Evolutionary conservation across 2,888 invertebrate species (phyloP).

Genomic region (Spodoptera exigua): DNA sequence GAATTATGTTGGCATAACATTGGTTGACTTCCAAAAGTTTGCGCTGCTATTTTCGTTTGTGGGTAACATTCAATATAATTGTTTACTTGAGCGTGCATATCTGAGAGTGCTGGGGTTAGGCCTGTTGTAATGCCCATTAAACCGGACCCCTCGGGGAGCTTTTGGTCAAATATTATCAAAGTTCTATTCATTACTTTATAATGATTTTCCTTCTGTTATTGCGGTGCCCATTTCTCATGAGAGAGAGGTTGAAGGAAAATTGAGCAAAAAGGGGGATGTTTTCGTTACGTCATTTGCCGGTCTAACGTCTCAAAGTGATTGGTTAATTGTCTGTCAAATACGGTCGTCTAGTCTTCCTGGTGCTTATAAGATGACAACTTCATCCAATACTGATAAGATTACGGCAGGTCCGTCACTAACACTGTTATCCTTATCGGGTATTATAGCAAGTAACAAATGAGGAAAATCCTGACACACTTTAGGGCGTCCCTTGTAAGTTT

Average conservation of each 20-base stretch:
- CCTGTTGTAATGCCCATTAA: constrained; percentile 14
- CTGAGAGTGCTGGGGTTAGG: constrained; percentile 17
- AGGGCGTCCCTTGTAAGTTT: constrained; percentile 52
- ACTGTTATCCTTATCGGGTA: constrained; percentile 15
- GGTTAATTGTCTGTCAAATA: too few species aligned
- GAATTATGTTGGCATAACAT: background rate
- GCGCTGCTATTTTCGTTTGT: constrained; percentile 28
- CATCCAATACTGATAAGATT: constrained; percentile 3
- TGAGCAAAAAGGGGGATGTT: too few species aligned
- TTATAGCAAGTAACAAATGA: constrained; percentile 40
- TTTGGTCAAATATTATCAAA: constrained; percentile 9
- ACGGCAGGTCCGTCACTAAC: background rate
- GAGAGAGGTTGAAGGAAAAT: too few species aligned
- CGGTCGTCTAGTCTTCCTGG: too few species aligned
- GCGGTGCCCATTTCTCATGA: too few species aligned
- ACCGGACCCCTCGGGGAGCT: constrained; percentile 4
- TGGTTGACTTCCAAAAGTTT: constrained; percentile 13
- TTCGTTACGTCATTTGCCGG: too few species aligned
- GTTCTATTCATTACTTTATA: constrained; percentile 1
- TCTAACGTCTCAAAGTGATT: too few species aligned
- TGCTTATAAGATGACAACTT: background rate
- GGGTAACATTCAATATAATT: constrained; percentile 14
- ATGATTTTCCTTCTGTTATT: background rate
- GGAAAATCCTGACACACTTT: constrained; percentile 22
- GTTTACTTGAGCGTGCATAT: constrained; percentile 30